A percentile compares a stretch with the other conserved stretches of the same genome.
Conservation (phyloP, 2,113 vertebrate species). For the Willisornis vidua region DNA sequence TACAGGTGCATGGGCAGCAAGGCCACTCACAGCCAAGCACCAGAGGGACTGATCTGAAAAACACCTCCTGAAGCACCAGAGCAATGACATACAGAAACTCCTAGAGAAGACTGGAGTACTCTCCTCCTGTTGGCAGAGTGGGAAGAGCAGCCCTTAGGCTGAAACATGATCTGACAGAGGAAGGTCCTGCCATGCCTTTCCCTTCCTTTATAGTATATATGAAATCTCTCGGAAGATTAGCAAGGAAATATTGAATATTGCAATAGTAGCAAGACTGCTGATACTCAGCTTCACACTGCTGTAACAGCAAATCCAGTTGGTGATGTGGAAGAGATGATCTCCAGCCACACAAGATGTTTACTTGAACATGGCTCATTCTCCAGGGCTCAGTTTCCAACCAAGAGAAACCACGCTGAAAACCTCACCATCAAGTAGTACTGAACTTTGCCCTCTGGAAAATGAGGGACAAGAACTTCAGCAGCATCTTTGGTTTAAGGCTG, state of each 20-base stretch:
- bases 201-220: background rate
- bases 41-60: background rate
- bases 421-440: background rate
- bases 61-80: background rate
- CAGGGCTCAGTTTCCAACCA: background rate
- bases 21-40: background rate
- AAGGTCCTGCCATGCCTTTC: background rate
- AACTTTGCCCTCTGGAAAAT: background rate
- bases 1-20: background rate
- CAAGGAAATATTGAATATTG: background rate
- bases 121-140: background rate
- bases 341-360: background rate
- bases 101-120: background rate
- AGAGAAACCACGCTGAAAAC: background rate
- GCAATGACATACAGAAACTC: background rate
- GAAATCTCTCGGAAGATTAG: background rate
- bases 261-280: background rate
- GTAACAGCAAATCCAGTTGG: background rate
- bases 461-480: background rate
- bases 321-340: background rate
- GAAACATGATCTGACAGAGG: background rate
- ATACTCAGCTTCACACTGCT: background rate
- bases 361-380: background rate
- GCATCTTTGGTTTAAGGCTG: background rate
- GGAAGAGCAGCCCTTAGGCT: background rate